phyloP scores from a whole-genome alignment of 2,888 invertebrate genomes.

The Eupithecia insigniata region DNA sequence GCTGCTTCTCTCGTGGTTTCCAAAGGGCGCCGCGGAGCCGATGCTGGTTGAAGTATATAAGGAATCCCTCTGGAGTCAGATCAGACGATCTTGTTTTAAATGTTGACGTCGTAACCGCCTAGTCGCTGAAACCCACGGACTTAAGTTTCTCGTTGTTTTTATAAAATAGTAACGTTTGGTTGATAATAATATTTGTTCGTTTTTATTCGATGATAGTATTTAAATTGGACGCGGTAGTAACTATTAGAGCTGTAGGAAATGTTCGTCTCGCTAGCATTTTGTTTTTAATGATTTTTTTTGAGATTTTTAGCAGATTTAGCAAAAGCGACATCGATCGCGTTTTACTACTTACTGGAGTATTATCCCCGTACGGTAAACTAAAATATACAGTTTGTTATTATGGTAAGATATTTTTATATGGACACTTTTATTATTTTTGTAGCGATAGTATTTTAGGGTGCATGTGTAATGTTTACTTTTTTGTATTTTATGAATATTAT shows the following conservation, averaged over 20 bases:
- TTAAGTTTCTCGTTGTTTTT: slow-evolving; percentile 74
- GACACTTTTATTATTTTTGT: slow-evolving; percentile 81
- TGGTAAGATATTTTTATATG: slow-evolving; percentile 82
- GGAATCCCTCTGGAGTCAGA: slow-evolving; percentile 58
- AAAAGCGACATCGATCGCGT: slow-evolving; percentile 50
- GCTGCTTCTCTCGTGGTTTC: slow-evolving; percentile 62
- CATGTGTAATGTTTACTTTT: slow-evolving; percentile 76
- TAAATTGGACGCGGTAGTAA: slow-evolving; percentile 79
- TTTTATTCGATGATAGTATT: slow-evolving; percentile 77
- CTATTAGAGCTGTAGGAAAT: slow-evolving; percentile 79
- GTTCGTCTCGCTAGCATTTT: slow-evolving; percentile 80
- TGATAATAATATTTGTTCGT: slow-evolving; percentile 76
- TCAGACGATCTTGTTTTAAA: slow-evolving; percentile 60
- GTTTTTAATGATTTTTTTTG: slow-evolving; percentile 68
- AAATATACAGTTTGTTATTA: slow-evolving; percentile 82
- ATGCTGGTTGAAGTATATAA: slow-evolving; percentile 48
- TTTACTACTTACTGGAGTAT: slow-evolving; percentile 74
- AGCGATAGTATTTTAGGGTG: slow-evolving; percentile 81
- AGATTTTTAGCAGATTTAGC: slow-evolving; percentile 67
- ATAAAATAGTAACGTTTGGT: slow-evolving; percentile 77
- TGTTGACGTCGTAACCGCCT: slow-evolving; percentile 77
- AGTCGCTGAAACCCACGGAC: slow-evolving; percentile 82
- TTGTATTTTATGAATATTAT: slow-evolving; percentile 77
- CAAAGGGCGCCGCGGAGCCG: slow-evolving; percentile 68
- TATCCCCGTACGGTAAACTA: slow-evolving; percentile 77